Evolutionary conservation across 2,797 vertebrate species (phyloP).

Genomic region (Salmo trutta): DNA sequence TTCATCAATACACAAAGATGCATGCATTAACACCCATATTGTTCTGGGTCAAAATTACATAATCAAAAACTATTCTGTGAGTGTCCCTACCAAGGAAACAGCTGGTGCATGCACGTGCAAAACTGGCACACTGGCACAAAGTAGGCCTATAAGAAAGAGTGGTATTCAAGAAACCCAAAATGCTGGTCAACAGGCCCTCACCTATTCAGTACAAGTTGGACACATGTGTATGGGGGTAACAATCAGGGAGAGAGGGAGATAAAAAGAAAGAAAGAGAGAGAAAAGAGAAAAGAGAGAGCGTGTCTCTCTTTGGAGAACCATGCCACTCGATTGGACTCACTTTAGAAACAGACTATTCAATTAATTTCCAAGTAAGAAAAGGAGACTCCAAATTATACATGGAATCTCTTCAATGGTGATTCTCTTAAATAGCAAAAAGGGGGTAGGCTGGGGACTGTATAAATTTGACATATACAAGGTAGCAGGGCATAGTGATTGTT

Average conservation of each 20-base stretch:
- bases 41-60: neutral
- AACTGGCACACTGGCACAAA: conserved; percentile 1
- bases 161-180: neutral
- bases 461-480: conserved; percentile 80
- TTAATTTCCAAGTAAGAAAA: conserved; percentile 70
- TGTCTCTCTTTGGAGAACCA: conserved; percentile 29
- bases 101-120: neutral
- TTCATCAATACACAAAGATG: neutral
- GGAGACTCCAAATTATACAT: conserved; percentile 74
- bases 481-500: conserved; percentile 76
- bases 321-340: conserved; percentile 55
- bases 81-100: neutral
- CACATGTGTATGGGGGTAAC: conserved; percentile 18
- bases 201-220: conserved; percentile 15
- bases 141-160: neutral
- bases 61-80: neutral
- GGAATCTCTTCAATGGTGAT: conserved; percentile 70
- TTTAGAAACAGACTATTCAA: conserved; percentile 68
- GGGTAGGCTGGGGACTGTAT: conserved; percentile 67
- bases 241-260: conserved; percentile 7
- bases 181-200: neutral
- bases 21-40: neutral
- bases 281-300: conserved; percentile 22
- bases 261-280: neutral
- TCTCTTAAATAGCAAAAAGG: conserved; percentile 60